Conservation (phyloP, 2,888 invertebrate species). For the Agrochola circellaris region DNA sequence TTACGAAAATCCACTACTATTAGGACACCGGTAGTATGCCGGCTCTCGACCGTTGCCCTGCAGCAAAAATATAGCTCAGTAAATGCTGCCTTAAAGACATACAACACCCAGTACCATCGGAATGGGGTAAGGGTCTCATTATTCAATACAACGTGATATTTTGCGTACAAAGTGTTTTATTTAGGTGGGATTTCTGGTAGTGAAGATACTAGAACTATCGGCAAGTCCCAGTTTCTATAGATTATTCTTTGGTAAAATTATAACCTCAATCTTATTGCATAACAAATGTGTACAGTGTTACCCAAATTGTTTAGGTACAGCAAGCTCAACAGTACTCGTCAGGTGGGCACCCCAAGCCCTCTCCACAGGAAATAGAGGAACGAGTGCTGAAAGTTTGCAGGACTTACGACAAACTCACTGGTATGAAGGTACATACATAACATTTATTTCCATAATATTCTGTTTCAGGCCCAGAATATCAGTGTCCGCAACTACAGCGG, state of each 20-base stretch:
- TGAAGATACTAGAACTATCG: neutral
- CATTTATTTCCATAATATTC: conserved; percentile 80
- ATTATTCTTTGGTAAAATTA: conserved; percentile 59
- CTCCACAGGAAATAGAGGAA: conserved; percentile 93
- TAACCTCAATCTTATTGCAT: conserved; percentile 90
- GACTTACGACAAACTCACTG: conserved; percentile 97
- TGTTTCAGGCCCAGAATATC: conserved; percentile 92
- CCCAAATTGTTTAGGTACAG: conserved; percentile 87
- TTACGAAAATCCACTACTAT: conserved; percentile 84
- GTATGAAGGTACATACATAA: conserved; percentile 93
- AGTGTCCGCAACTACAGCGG: conserved; percentile 93
- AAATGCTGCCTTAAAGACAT: conserved; percentile 75
- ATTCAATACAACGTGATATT: conserved; percentile 73
- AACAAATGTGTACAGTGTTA: conserved; percentile 86
- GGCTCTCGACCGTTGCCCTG: conserved; percentile 84
- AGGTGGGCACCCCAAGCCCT: conserved; percentile 87
- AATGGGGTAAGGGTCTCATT: conserved; percentile 82
- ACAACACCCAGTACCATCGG: conserved; percentile 75
- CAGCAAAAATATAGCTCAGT: conserved; percentile 83
- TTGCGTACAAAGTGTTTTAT: conserved; percentile 18
- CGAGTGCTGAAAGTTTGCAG: conserved; percentile 96
- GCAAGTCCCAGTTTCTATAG: neutral
- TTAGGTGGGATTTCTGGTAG: conserved; percentile 1
- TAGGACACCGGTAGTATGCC: conserved; percentile 84
- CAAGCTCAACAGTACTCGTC: conserved; percentile 80